Conservation (phyloP, 2,113 vertebrate genomes). For the Mobula birostris region DNA sequence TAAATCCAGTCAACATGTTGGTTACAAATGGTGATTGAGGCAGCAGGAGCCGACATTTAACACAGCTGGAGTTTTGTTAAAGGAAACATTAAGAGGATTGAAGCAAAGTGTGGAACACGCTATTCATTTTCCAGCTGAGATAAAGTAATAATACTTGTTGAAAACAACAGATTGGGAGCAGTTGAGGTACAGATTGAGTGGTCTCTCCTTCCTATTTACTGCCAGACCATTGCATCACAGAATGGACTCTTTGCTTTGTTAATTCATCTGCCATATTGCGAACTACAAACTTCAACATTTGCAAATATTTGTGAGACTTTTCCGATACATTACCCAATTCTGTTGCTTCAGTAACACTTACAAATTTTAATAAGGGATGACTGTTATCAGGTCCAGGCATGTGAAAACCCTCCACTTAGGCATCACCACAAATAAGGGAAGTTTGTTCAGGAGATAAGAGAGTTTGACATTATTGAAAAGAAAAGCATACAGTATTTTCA, state of each 20-base stretch:
- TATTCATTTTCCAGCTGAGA: slow-evolving; percentile 17
- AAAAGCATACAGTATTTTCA: not conserved
- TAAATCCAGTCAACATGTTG: not conserved
- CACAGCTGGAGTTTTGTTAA: slow-evolving; percentile 35
- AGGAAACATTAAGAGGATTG: slow-evolving; percentile 33
- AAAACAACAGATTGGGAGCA: slow-evolving; percentile 30
- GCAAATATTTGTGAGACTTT: slow-evolving; percentile 34
- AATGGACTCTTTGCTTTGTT: slow-evolving; percentile 8
- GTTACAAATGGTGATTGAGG: slow-evolving; percentile 25
- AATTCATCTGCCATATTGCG: not conserved
- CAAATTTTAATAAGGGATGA: not conserved
- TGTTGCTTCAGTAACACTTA: slow-evolving; percentile 17
- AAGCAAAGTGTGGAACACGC: slow-evolving; percentile 27
- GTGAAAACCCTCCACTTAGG: not conserved
- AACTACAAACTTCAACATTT: not conserved
- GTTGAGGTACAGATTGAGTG: slow-evolving; percentile 20
- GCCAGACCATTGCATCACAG: not conserved
- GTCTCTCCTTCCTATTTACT: not conserved
- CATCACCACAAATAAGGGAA: not conserved
- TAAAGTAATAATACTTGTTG: slow-evolving; percentile 31
- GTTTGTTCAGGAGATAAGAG: not conserved
- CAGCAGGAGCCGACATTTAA: slow-evolving; percentile 13
- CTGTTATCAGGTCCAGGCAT: not conserved
- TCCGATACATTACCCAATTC: slow-evolving; percentile 35
- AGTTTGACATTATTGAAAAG: not conserved